A percentile compares a stretch with the other conserved stretches of the same genome.
phyloP scores from a whole-genome alignment of 2,888 invertebrate species.

The Elegia similella region DNA sequence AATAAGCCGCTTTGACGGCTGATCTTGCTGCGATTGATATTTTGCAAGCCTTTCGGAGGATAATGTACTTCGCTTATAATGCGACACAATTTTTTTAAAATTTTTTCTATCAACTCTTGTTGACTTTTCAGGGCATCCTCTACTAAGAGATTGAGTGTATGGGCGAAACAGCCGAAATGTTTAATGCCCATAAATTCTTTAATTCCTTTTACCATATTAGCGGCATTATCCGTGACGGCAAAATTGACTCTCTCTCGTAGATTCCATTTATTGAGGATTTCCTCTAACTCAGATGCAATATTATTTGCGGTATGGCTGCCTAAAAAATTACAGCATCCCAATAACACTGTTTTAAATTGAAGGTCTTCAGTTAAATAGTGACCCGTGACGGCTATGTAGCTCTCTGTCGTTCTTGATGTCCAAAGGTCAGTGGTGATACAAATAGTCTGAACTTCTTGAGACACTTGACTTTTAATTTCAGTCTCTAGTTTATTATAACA shows the following conservation, averaged over 20 bases:
- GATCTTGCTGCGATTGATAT: constrained; percentile 28
- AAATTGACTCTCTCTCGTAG: constrained; percentile 32
- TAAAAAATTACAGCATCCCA: constrained; percentile 12
- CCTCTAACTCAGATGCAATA: not conserved
- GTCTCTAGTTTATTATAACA: not conserved
- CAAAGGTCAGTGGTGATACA: constrained; percentile 35
- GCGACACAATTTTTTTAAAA: constrained; percentile 26
- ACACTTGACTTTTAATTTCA: constrained; percentile 4
- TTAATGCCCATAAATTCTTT: constrained; percentile 26
- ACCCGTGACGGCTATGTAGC: constrained; percentile 19
- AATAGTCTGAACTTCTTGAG: constrained; percentile 19
- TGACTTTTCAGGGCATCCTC: constrained; percentile 23
- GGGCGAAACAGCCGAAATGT: constrained; percentile 35
- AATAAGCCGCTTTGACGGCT: constrained; percentile 27
- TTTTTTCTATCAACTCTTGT: constrained; percentile 23
- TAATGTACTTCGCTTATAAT: constrained; percentile 29
- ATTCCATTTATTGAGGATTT: not conserved
- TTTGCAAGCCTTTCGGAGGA: constrained; percentile 28
- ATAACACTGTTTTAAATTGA: constrained; percentile 16
- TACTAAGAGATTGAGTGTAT: constrained; percentile 28
- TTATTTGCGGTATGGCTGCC: constrained; percentile 8
- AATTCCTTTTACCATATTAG: constrained; percentile 34
- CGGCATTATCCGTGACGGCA: constrained; percentile 35
- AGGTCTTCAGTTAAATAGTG: constrained; percentile 13
- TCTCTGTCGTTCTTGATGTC: constrained; percentile 31